Evolutionary conservation across 2,888 invertebrate genomes (phyloP), one percentile per base, ranked within the genome.

Genomic region (Anagyrus pseudococci): DNA sequence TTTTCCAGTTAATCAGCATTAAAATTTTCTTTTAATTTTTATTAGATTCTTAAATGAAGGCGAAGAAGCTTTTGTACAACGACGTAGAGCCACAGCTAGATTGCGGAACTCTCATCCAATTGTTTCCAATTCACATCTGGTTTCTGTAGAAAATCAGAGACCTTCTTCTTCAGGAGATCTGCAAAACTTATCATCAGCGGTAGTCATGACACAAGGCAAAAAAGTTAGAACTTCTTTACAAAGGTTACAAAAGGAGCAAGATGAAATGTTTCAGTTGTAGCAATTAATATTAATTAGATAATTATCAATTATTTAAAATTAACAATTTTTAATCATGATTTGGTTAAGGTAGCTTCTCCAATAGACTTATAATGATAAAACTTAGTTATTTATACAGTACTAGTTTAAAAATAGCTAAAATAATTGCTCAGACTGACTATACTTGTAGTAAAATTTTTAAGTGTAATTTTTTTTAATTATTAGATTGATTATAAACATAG

Each of bases 241-340:
- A 79, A 88, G 91, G 74, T 85, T 93, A 68, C 93, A 94, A 82
- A 86, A 90, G 73, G 88, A 91, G 75, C 94, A 94, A 77, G 94
- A 95, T 74, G 94, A 94, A 79, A 87, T 94, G 77, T 95, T 94
- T 81, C 93, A 94, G 83, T 91, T 94, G 89, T 94, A 94, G 90
- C 90, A 87, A 55, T 68, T 58, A 60, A 58, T n/a, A 15, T 58
- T 58, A 10, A 22, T 64, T 49, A 6, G n/a, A 26, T 52, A 50
- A 40, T 25, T 56, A 19, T 19, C 33, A 50, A 58, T 62, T 61
- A 58, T 58, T 58, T 33, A 58, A 57, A 62, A 57, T 29, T 22
- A 55, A 50, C 58, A 46, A n/a, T 50, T 55, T 53, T 48, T 13
- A 48, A 54, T 59, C 19, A 7, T n/a, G 15, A 47, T 65, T 61